phyloP scores from a whole-genome alignment of 2,113 vertebrate species.

The Pandion haliaetus region DNA sequence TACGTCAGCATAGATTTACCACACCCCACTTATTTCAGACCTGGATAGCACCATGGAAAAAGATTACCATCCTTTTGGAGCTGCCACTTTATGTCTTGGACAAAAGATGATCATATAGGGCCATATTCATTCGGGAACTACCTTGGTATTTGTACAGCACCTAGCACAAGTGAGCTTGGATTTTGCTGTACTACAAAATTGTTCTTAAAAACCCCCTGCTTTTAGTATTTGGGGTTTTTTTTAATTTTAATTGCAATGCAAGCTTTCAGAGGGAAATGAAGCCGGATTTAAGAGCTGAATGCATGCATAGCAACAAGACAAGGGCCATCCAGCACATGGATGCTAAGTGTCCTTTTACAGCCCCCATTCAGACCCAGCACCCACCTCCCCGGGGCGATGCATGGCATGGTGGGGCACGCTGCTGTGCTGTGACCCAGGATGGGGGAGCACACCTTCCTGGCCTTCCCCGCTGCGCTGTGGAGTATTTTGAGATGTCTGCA shows the following conservation, averaged over 20 bases:
- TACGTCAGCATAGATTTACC: slow-evolving; percentile 45
- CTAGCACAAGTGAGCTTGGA: neutral
- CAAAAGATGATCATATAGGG: neutral
- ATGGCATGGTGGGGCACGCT: fast-evolving
- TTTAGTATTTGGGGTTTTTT: neutral
- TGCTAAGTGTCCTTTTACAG: slow-evolving; percentile 34
- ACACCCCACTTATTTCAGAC: slow-evolving; percentile 50
- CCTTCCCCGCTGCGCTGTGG: neutral
- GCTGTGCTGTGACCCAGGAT: neutral
- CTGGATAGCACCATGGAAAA: slow-evolving; percentile 47
- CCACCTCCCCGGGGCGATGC: neutral
- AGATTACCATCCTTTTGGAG: neutral
- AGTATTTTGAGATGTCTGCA: neutral
- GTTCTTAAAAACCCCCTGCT: neutral
- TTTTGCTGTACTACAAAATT: neutral
- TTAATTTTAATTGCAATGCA: neutral
- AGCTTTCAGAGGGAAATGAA: slow-evolving; percentile 24
- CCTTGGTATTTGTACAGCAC: neutral
- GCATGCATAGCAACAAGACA: neutral
- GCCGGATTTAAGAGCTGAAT: neutral
- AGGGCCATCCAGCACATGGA: neutral
- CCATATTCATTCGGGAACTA: neutral
- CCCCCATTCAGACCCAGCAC: neutral
- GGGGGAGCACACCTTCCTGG: fast-evolving
- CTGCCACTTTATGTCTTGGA: neutral